Evolutionary conservation across 2,888 invertebrate species (phyloP).

Genomic region (Molanna angustata): DNA sequence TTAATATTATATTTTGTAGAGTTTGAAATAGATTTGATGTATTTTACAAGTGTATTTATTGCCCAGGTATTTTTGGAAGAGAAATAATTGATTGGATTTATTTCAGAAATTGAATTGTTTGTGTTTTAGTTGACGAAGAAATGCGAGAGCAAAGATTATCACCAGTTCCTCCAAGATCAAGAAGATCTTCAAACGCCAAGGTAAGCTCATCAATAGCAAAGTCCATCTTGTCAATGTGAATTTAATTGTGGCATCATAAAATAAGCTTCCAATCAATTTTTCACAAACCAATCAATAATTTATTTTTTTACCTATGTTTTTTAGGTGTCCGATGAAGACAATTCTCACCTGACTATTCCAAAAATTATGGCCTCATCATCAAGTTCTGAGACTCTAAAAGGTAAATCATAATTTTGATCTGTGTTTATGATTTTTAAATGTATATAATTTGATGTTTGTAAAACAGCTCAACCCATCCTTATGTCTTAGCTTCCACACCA

Average conservation of each 20-base stretch:
- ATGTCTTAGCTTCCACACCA: no score
- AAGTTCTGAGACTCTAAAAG: constrained; percentile 76
- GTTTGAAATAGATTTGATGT: neutral
- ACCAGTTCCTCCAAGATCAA: constrained; percentile 21
- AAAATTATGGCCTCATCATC: constrained; percentile 71
- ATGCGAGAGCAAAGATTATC: constrained; percentile 22
- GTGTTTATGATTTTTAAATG: no score
- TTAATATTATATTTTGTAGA: neutral
- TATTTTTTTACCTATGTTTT: constrained; percentile 2
- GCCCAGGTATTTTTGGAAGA: neutral
- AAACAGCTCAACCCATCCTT: no score
- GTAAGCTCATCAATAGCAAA: constrained; percentile 9
- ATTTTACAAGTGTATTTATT: neutral
- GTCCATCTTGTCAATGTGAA: no score
- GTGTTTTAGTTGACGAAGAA: constrained; percentile 27
- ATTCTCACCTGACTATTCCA: constrained; percentile 66
- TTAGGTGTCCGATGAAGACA: constrained; percentile 50
- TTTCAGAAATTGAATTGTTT: no score
- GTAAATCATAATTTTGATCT: no score
- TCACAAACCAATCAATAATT: no score
- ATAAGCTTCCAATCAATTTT: no score
- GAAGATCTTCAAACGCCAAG: constrained; percentile 29
- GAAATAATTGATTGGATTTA: no score
- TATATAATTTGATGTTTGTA: no score
- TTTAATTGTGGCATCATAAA: no score